A percentile compares a stretch with the other conserved stretches of the same genome.
Conservation (phyloP, 1,140 invertebrate genomes). For the Papilio polytes region DNA sequence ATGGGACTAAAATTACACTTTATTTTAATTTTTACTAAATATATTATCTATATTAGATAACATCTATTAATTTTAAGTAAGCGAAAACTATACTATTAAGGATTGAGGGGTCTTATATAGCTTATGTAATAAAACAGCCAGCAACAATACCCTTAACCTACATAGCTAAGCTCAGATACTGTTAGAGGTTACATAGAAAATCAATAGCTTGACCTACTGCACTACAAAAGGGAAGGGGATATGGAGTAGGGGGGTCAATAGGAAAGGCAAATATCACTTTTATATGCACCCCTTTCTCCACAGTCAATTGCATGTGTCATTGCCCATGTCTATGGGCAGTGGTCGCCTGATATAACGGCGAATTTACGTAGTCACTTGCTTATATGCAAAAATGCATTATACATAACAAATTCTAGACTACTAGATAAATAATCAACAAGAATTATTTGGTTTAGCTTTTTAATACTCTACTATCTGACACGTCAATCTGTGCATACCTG, state of each 20-base stretch:
- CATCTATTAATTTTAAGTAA: no score
- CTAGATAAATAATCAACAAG: no score
- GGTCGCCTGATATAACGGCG: no score
- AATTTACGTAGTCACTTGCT: no score
- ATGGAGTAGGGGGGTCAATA: no score
- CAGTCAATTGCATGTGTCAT: no score
- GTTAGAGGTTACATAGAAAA: neutral
- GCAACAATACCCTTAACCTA: neutral
- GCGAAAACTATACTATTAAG: no score
- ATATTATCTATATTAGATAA: neutral
- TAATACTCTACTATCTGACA: neutral
- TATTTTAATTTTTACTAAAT: neutral
- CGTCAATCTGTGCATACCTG: conserved; percentile 72
- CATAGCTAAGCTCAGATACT: neutral
- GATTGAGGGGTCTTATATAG: neutral
- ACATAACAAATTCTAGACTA: neutral
- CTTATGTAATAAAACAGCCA: neutral
- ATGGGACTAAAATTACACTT: conserved; percentile 58
- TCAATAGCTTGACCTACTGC: conserved; percentile 3
- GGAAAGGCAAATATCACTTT: no score
- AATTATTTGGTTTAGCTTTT: no score
- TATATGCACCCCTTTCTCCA: no score
- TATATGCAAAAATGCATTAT: no score
- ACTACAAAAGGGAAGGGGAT: neutral
- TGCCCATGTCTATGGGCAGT: no score